phyloP scores from a whole-genome alignment of 2,113 vertebrate genomes.

The Bujurquina vittata region DNA sequence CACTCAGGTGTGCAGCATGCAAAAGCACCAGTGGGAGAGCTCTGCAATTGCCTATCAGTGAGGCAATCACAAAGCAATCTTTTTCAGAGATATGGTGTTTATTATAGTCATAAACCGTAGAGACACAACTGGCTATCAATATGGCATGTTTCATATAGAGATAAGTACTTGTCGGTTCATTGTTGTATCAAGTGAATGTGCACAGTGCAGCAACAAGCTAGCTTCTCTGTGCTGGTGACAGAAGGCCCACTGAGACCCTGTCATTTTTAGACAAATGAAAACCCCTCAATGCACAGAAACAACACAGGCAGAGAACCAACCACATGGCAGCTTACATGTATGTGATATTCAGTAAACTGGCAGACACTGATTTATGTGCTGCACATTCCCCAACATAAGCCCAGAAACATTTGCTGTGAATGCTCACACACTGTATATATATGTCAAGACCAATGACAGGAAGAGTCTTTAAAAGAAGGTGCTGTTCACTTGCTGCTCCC shows the following conservation, averaged over 20 bases:
- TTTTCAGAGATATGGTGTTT: conserved; percentile 3
- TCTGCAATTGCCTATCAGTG: conserved; percentile 17
- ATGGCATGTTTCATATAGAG: not conserved
- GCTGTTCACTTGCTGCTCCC: not conserved
- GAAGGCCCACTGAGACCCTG: not conserved
- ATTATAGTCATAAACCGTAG: not conserved
- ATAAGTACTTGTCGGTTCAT: conserved; percentile 8
- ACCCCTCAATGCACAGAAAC: not conserved
- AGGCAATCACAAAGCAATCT: not conserved
- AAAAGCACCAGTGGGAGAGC: conserved; percentile 20
- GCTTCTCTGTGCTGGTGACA: not conserved
- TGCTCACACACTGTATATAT: not conserved
- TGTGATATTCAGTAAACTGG: conserved; percentile 37
- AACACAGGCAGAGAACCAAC: not conserved
- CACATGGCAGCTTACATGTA: conserved; percentile 8
- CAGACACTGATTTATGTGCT: conserved; percentile 37
- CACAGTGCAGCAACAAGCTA: not conserved
- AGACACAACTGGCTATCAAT: not conserved
- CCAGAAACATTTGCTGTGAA: conserved; percentile 32
- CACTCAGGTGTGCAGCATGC: conserved; percentile 1
- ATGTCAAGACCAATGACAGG: conserved; percentile 19
- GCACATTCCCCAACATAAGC: not conserved
- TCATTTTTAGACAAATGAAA: conserved; percentile 16
- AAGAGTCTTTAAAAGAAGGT: conserved; percentile 18
- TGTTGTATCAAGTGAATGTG: conserved; percentile 8